Conservation (phyloP, 2,113 vertebrate genomes). For the Picathartes gymnocephalus region DNA sequence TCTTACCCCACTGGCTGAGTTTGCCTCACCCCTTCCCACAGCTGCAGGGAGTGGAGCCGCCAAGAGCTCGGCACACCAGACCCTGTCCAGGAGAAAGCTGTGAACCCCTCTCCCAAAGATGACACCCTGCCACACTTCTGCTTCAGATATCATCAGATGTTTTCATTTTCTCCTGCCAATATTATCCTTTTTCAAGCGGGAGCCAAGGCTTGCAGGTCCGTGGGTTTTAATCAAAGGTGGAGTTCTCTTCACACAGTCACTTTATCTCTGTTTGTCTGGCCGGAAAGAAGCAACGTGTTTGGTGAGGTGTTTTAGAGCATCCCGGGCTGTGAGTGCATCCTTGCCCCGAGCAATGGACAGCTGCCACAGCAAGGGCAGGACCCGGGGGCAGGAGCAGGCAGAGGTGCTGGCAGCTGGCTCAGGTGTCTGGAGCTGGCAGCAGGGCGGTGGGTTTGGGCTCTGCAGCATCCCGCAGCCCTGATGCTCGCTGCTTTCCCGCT, state of each 20-base stretch:
- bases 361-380: not conserved
- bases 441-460: not conserved
- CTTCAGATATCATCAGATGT: not conserved
- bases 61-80: fast-evolving
- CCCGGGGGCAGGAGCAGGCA: not conserved
- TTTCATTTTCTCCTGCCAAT: not conserved
- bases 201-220: not conserved
- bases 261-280: not conserved
- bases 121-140: not conserved
- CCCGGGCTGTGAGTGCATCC: not conserved
- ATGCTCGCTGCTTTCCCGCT: not conserved
- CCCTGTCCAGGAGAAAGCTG: not conserved
- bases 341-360: not conserved
- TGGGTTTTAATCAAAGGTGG: not conserved
- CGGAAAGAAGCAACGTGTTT: not conserved
- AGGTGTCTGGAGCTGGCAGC: not conserved
- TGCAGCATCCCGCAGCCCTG: not conserved
- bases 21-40: not conserved
- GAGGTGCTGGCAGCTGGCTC: not conserved
- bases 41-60: not conserved
- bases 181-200: not conserved
- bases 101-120: not conserved
- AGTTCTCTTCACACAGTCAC: not conserved
- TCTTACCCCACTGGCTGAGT: not conserved
- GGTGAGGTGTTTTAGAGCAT: not conserved